Percentiles rank a stretch among this genome's conserved stretches.
phyloP scores from a whole-genome alignment of 2,113 vertebrate genomes.

The Antennarius striatus region DNA sequence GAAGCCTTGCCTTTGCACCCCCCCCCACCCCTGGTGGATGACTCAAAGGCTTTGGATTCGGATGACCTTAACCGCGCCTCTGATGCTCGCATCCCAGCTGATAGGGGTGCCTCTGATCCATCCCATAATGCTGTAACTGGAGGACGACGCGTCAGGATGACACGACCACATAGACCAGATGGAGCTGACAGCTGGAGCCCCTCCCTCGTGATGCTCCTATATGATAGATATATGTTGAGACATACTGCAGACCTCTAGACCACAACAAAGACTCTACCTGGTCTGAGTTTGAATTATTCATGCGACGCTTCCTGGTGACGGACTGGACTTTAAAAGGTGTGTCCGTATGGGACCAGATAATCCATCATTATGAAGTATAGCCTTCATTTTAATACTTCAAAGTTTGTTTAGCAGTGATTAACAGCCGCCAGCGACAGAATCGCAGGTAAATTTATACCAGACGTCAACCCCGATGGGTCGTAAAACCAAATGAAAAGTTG shows the following conservation, averaged over 20 bases:
- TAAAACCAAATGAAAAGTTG: conserved; percentile 10
- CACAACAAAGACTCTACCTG: conserved; percentile 48
- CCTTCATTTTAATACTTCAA: background rate
- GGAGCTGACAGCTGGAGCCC: conserved; percentile 32
- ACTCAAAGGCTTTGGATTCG: conserved; percentile 64
- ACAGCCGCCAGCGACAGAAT: background rate
- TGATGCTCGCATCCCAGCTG: conserved; percentile 54
- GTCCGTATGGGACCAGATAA: background rate
- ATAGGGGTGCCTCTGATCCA: conserved; percentile 47
- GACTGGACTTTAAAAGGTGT: conserved; percentile 9
- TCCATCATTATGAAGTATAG: background rate
- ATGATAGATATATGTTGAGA: conserved; percentile 29
- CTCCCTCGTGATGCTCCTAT: conserved; percentile 18
- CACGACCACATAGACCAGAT: conserved; percentile 47
- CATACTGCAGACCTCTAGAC: conserved; percentile 25
- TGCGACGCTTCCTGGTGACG: background rate
- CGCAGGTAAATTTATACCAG: conserved; percentile 4
- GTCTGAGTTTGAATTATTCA: conserved; percentile 11
- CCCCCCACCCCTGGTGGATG: conserved; percentile 37
- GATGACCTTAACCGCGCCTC: conserved; percentile 47
- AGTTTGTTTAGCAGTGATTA: conserved; percentile 15
- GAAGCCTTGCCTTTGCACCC: conserved; percentile 45
- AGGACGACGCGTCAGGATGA: conserved; percentile 41
- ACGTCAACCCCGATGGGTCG: conserved; percentile 23
- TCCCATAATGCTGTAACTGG: conserved; percentile 39